These are phyloP conservation scores for Corticium candelabrum DNA, from an alignment of 37 sponge, comb jelly and placozoan genomes.

Conservation along the genomic window DNA sequence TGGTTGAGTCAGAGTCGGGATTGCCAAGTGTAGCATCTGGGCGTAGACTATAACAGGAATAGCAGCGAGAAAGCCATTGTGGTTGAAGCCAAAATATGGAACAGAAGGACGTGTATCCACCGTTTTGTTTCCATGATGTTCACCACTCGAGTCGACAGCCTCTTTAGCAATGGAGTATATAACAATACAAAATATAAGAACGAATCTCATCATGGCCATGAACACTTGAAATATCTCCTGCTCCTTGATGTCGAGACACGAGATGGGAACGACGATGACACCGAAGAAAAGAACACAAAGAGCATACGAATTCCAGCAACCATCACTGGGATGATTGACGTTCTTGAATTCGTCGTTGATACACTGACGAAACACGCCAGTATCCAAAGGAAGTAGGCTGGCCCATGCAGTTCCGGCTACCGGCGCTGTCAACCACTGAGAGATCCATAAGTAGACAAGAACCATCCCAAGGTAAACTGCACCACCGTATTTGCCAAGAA, in stretches of 20 bases:
- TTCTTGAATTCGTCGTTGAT: conserved; percentile 39
- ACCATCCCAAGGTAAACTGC: conserved; percentile 48
- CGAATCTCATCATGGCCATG: conserved; percentile 52
- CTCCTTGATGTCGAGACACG: conserved; percentile 64
- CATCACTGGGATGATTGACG: conserved; percentile 25
- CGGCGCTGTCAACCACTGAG: conserved; percentile 46
- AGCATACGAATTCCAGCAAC: conserved; percentile 46
- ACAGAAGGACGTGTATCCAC: background rate
- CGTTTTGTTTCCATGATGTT: background rate
- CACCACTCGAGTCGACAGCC: background rate
- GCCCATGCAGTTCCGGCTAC: conserved; percentile 89
- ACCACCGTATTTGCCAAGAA: conserved; percentile 43
- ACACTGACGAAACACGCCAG: conserved; percentile 35
- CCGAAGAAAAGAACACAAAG: conserved; percentile 68
- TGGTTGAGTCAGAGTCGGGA: background rate
- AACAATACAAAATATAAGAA: conserved; percentile 46
- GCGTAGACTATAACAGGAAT: background rate
- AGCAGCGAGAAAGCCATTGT: background rate
- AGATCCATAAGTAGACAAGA: conserved; percentile 47
- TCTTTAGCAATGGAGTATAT: conserved; percentile 39
- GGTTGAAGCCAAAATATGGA: background rate
- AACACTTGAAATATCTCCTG: conserved; percentile 72
- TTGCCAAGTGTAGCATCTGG: background rate
- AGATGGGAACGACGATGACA: conserved; percentile 43
- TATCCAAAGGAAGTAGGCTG: conserved; percentile 59